Base-by-base conservation (phyloP, 2,113 vertebrate genomes). In the Indicator maculatus region DNA sequence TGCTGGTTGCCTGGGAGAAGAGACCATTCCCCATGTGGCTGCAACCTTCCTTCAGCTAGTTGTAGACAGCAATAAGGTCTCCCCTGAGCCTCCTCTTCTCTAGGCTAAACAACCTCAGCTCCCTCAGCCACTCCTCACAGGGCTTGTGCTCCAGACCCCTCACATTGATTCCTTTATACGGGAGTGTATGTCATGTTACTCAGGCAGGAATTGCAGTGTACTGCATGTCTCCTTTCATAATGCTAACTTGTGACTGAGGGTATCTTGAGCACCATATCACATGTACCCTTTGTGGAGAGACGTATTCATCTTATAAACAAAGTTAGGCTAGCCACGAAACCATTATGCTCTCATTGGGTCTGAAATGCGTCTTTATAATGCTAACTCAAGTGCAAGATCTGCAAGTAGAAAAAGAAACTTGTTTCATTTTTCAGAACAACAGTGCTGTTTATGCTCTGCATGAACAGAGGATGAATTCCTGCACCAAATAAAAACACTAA, bases 221-320 rank as follows among this genome's bases (percentile, higher is more conserved):
- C 30, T n/a, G 16, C 3, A 2, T 44, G 15, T 58, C 52, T 63
- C 10, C 36, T 83, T 72, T 76, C 3, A 3, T 61, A 53, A 5
- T 4, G 39, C 20, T 71, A 21, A 14, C 7, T 50, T 45, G 9
- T 52, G 28, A 10, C 0, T 5, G 0, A 44, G 28, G 14, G 6
- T 17, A 36, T 60, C 47, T 30, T 71, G 44, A 78, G 21, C 17
- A 50, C 19, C 6, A 3, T 53, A n/a, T 53, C 23, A 8, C 53
- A 44, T 41, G 0, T 9, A 44, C 7, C 3, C 26, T 79, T 79
- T 84, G 14, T 56, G 7, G 16, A 33, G 50, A 86, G 50, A 14
- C 2, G 2, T 67, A 75, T 87, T 84, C 28, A 16, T 85, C 21
- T 56, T 39, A 4, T 8, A 75, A 67, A 63, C 8, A 28, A 44